Evolutionary conservation across 1,140 invertebrate genomes (phyloP), one percentile per base, ranked within the genome.

Genomic region (Ceratosolen fusciceps): DNA sequence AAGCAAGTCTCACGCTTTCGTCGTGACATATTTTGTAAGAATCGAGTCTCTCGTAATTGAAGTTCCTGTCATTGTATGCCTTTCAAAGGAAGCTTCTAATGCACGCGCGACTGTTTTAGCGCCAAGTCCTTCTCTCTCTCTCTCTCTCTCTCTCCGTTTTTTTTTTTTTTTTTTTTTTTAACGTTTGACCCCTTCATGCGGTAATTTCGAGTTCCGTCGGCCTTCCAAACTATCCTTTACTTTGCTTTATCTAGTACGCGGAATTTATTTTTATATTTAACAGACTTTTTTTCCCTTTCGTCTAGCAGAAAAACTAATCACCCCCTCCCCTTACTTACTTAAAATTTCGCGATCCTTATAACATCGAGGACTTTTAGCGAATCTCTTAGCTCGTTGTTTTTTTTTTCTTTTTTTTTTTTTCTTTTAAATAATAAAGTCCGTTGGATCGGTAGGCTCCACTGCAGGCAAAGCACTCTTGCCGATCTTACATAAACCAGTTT

Each of bases 21-120:
- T 75, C 79, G 73, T 80, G 73, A 80, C 79, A 75, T 54, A 74
- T 80, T 80, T 80, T 72, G 78, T 80, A 80, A 80, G 72, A 65
- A 72, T 67, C 68, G 77, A 78, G 72, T 79, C 70, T 74, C 72
- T 70, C 49, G 78, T 80, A 74, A 80, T 80, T 80, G 72, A 74
- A 79, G 78, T 80, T 80, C 78, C 78, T 80, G 78, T 80, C 72
- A 80, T 80, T 80, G 78, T 74, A 12, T 26, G 54, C n/a, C 34
- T n/a, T 21, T 52, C 10, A 62, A 47, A 56, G 54, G 21, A 54
- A 60, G 56, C 70, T 73, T 74, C 77, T 79, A 73, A 73, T 67
- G 71, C 77, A 62, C 58, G 31, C 16, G 76, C 37, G 31, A 39
- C 0, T 37, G 8, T 56, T 58, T 58, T 70, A 29, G 43, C 26